These are phyloP conservation scores for Passer montanus DNA, from an alignment of 2,113 vertebrate species.

Conservation along the genomic window DNA sequence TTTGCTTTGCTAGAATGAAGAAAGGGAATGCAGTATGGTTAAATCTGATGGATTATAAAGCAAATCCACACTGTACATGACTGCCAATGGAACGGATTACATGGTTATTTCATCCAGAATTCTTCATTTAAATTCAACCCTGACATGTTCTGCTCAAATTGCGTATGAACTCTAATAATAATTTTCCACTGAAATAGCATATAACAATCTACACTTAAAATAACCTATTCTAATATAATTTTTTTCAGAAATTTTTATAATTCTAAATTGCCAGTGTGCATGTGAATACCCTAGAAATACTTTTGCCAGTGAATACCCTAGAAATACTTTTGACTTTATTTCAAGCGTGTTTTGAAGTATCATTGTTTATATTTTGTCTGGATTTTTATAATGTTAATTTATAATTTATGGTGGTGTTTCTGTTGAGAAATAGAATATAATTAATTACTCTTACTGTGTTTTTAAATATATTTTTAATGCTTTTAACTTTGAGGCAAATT, in stretches of 20 bases:
- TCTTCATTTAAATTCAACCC: slow-evolving; percentile 27
- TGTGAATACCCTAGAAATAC: no score
- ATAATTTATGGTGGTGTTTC: not conserved
- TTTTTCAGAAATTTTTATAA: not conserved
- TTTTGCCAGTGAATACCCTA: not conserved
- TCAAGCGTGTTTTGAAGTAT: not conserved
- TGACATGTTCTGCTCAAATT: not conserved
- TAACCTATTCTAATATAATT: not conserved
- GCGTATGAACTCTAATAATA: not conserved
- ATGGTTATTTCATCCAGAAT: not conserved
- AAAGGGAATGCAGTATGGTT: not conserved
- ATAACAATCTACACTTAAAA: not conserved
- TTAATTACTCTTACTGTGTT: not conserved
- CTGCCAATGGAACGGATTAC: not conserved
- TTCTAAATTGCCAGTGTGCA: not conserved
- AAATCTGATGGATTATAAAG: not conserved
- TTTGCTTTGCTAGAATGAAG: not conserved
- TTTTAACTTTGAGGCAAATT: not conserved
- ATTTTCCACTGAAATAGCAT: slow-evolving; percentile 27
- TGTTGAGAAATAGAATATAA: not conserved
- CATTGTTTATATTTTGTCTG: not conserved
- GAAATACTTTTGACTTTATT: not conserved
- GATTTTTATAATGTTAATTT: not conserved
- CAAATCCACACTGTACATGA: not conserved
- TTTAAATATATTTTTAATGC: not conserved